Conservation (phyloP, 2,888 invertebrate genomes). For the Acanthacorydalis orientalis region DNA sequence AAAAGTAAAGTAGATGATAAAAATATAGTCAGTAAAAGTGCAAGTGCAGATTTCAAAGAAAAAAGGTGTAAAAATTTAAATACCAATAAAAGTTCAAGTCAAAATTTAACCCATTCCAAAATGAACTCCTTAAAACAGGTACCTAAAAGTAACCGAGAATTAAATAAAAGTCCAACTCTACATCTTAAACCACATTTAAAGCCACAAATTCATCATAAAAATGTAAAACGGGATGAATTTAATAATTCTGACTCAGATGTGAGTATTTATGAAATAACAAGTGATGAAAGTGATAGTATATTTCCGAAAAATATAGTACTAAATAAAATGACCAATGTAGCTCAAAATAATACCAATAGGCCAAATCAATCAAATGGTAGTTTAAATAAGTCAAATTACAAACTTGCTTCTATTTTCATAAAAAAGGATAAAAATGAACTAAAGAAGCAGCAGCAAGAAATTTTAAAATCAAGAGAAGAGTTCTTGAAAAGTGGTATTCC, state of each 20-base stretch:
- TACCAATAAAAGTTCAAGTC: too few relatives aligned
- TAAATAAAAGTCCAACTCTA: too few relatives aligned
- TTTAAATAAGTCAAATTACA: constrained; percentile 14
- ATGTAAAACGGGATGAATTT: constrained; percentile 1
- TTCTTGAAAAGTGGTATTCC: constrained; percentile 60
- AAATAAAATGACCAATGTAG: neutral
- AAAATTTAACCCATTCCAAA: too few relatives aligned
- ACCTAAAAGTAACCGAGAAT: too few relatives aligned
- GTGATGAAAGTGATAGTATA: constrained; percentile 8
- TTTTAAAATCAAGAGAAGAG: constrained; percentile 42
- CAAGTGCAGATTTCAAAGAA: too few relatives aligned
- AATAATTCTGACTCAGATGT: neutral
- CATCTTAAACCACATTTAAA: too few relatives aligned
- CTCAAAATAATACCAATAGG: neutral
- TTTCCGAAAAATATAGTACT: constrained; percentile 14
- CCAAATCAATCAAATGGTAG: too few relatives aligned
- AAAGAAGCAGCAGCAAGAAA: constrained; percentile 35
- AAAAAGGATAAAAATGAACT: constrained; percentile 29
- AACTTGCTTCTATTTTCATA: constrained; percentile 56
- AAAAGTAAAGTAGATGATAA: too few relatives aligned
- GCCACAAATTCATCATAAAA: neutral
- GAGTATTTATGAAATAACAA: neutral
- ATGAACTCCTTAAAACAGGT: too few relatives aligned
- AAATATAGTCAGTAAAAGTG: too few relatives aligned
- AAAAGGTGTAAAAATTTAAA: too few relatives aligned